Evolutionary conservation across 2,888 invertebrate genomes (phyloP).

Genomic region (Eupithecia insigniata): DNA sequence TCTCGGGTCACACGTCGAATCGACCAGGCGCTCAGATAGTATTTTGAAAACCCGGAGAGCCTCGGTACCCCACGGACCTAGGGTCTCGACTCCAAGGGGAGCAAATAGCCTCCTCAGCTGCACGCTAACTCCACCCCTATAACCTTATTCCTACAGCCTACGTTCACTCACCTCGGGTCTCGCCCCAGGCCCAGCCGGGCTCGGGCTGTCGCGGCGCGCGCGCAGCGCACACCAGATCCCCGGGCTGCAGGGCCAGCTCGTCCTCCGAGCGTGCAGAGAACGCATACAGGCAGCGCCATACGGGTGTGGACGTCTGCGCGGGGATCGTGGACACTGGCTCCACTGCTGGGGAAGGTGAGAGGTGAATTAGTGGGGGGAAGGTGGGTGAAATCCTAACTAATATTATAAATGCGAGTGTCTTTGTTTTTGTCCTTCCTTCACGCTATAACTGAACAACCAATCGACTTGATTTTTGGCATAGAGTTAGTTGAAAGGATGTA

Average conservation of each 20-base stretch:
- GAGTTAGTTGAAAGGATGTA: too few species aligned
- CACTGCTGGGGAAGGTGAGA: constrained; percentile 12
- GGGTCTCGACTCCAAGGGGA: too few species aligned
- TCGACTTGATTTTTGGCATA: too few species aligned
- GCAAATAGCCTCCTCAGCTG: background rate
- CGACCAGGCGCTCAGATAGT: too few species aligned
- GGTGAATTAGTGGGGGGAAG: too few species aligned
- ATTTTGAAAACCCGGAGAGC: too few species aligned
- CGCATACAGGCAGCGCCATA: constrained; percentile 96
- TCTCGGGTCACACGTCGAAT: too few species aligned
- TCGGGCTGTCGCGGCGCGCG: constrained; percentile 92
- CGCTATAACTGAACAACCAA: too few species aligned
- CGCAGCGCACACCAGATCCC: constrained; percentile 93
- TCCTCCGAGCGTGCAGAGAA: constrained; percentile 96
- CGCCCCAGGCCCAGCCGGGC: constrained; percentile 98
- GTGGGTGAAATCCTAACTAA: too few species aligned
- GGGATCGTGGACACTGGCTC: background rate
- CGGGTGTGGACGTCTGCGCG: constrained; percentile 53
- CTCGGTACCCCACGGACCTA: too few species aligned
- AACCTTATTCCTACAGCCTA: background rate
- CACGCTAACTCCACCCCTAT: background rate
- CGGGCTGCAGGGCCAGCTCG: constrained; percentile 96
- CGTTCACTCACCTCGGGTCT: constrained; percentile 86
- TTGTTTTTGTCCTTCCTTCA: too few species aligned
- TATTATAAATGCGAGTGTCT: too few species aligned